These are phyloP conservation scores for Epicampocera succincta DNA, from an alignment of 2,888 invertebrate species.

Conservation along the genomic window DNA sequence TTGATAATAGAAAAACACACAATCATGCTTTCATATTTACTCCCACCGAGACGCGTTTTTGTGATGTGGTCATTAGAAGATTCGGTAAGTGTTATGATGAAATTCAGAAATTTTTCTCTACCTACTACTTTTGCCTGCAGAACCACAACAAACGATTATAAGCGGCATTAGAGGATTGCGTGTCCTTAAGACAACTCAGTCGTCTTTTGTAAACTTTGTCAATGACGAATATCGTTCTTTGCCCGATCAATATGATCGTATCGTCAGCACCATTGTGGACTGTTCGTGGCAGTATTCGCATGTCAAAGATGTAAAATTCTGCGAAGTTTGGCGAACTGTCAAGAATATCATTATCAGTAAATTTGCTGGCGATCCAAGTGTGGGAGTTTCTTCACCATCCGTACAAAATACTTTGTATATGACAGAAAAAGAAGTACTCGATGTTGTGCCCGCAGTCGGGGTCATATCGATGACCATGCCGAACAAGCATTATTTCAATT, in stretches of 20 bases:
- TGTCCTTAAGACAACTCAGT: constrained; percentile 91
- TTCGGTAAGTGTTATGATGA: constrained; percentile 83
- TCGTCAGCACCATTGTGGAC: constrained; percentile 88
- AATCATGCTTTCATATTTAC: constrained; percentile 90
- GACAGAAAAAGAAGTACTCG: constrained; percentile 86
- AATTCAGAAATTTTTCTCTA: not conserved
- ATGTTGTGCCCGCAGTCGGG: constrained; percentile 86
- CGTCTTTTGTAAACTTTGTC: constrained; percentile 89
- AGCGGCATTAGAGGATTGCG: constrained; percentile 87
- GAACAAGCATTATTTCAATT: constrained; percentile 90
- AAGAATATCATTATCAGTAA: constrained; percentile 87
- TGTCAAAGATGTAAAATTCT: constrained; percentile 86
- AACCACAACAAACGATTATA: constrained; percentile 83
- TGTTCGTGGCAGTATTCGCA: constrained; percentile 89
- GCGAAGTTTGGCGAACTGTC: constrained; percentile 87
- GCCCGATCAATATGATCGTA: constrained; percentile 88
- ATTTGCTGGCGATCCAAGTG: constrained; percentile 89
- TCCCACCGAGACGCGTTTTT: constrained; percentile 86
- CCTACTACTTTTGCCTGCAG: constrained; percentile 76
- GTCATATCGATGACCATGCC: constrained; percentile 90
- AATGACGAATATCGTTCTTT: constrained; percentile 90
- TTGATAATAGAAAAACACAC: constrained; percentile 82
- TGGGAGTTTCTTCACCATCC: constrained; percentile 88
- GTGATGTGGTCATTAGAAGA: constrained; percentile 86
- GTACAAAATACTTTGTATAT: constrained; percentile 90